Percentiles rank a stretch among this genome's conserved stretches.
Evolutionary conservation across 2,113 vertebrate species (phyloP).

Genomic region (Amblyopsis rosae): DNA sequence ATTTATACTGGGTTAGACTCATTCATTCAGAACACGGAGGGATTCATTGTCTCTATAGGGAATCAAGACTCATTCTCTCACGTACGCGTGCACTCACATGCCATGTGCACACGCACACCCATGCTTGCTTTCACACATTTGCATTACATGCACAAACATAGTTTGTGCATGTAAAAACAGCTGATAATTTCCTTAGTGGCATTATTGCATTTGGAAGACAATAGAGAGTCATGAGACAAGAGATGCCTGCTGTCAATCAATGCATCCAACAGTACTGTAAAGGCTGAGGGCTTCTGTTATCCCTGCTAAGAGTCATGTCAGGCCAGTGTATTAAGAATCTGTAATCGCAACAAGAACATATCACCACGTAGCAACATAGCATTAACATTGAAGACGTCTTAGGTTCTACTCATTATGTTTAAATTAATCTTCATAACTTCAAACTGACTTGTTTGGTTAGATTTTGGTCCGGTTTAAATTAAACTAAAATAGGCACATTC

Average conservation of each 20-base stretch:
- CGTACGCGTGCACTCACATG: constrained; percentile 1
- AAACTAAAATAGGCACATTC: too few species aligned
- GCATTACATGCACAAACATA: neutral
- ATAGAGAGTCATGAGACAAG: constrained; percentile 46
- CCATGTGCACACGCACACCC: constrained; percentile 11
- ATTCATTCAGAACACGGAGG: neutral
- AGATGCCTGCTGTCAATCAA: neutral
- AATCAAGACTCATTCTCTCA: neutral
- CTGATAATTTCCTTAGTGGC: constrained; percentile 66
- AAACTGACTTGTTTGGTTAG: too few species aligned
- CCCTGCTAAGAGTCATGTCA: too few species aligned
- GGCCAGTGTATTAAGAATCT: too few species aligned
- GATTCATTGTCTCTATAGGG: constrained; percentile 16
- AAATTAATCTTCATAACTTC: too few species aligned
- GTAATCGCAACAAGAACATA: too few species aligned
- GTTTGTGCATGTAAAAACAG: constrained; percentile 1
- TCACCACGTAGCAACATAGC: too few species aligned
- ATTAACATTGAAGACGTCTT: too few species aligned
- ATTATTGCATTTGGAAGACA: constrained; percentile 51
- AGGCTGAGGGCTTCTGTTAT: neutral
- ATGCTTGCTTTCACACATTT: neutral
- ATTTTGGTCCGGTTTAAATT: too few species aligned
- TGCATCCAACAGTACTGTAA: neutral
- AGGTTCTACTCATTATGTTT: too few species aligned
- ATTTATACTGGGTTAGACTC: constrained; percentile 9